Evolutionary conservation across 1,140 invertebrate genomes (phyloP).

Genomic region (Phortica variegata): DNA sequence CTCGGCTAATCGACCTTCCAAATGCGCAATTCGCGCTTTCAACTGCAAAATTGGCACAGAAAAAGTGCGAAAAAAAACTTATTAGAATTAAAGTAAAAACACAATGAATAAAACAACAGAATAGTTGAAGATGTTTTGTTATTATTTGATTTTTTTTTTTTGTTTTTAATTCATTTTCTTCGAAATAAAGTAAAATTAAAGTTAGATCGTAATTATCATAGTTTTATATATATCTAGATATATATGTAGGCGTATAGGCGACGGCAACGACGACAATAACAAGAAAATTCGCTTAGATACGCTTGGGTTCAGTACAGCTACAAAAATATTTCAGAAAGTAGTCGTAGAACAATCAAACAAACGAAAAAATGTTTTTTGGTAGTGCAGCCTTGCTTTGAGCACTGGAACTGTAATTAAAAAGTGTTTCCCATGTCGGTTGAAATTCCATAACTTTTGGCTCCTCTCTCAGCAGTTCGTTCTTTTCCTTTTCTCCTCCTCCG

Average conservation of each 20-base stretch:
- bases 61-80: slow-evolving; percentile 17
- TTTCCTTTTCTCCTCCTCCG: neutral
- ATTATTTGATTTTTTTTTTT: slow-evolving; percentile 35
- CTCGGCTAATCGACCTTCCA: slow-evolving; percentile 75
- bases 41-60: slow-evolving; percentile 27
- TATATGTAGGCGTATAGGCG: slow-evolving; percentile 34
- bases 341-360: slow-evolving; percentile 25
- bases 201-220: no score
- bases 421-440: slow-evolving; percentile 8
- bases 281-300: slow-evolving; percentile 56
- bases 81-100: slow-evolving; percentile 7
- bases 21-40: slow-evolving; percentile 34
- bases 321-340: no score
- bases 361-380: slow-evolving; percentile 18
- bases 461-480: slow-evolving; percentile 5
- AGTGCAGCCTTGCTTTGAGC: slow-evolving; percentile 43
- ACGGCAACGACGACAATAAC: slow-evolving; percentile 52
- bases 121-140: slow-evolving; percentile 22
- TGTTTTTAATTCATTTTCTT: no score
- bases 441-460: no score
- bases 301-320: no score
- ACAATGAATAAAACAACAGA: slow-evolving; percentile 35
- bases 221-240: slow-evolving; percentile 28
- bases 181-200: no score
- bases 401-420: slow-evolving; percentile 7